phyloP scores from a whole-genome alignment of 2,888 invertebrate species.

The Parapristionchus giblindavisi region DNA sequence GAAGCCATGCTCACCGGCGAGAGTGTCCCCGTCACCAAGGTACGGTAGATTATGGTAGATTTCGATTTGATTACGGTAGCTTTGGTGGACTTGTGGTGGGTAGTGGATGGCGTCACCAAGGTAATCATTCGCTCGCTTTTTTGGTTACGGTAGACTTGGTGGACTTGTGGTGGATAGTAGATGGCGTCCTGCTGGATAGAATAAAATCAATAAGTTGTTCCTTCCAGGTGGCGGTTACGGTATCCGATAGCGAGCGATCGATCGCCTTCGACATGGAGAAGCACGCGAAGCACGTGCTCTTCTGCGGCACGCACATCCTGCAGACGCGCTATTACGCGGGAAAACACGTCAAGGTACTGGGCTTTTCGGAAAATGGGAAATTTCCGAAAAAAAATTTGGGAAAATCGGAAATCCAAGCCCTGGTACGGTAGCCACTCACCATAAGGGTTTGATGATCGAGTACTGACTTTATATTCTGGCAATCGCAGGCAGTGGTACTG shows the following conservation, averaged over 20 bases:
- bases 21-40: conserved; percentile 91
- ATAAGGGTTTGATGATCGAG: not conserved
- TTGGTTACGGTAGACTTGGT: not conserved
- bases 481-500: conserved; percentile 79
- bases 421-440: not conserved
- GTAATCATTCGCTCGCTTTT: too few relatives aligned
- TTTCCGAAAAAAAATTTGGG: conserved; percentile 14
- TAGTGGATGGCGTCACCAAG: not conserved
- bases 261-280: conserved; percentile 76
- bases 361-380: not conserved
- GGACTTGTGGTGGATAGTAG: not conserved
- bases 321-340: conserved; percentile 79
- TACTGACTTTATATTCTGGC: not conserved
- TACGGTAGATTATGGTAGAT: conserved; percentile 23
- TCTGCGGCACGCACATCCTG: conserved; percentile 87
- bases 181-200: too few relatives aligned
- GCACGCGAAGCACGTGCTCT: conserved; percentile 86
- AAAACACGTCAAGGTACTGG: conserved; percentile 62
- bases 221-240: conserved; percentile 57
- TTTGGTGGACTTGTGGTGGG: not conserved
- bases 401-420: too few relatives aligned
- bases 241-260: conserved; percentile 56
- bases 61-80: not conserved
- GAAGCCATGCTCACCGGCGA: conserved; percentile 95
- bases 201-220: too few relatives aligned